These are phyloP conservation scores for Dryococelus australis DNA, from an alignment of 2,888 invertebrate genomes.

Conservation along the genomic window DNA sequence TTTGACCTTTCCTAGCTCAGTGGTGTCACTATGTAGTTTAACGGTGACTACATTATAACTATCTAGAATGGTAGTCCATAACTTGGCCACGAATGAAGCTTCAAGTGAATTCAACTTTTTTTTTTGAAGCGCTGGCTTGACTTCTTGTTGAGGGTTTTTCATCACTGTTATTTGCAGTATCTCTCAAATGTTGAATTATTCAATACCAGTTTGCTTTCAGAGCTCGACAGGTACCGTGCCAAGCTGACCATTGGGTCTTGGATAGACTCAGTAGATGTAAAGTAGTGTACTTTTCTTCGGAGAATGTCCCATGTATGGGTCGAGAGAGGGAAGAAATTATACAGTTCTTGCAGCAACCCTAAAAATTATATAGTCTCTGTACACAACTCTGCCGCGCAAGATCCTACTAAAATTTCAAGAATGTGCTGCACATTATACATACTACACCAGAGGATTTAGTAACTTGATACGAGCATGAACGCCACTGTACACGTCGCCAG, in stretches of 20 bases:
- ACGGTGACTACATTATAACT: background rate
- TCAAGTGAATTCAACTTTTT: background rate
- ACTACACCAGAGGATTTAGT: background rate
- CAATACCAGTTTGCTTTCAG: background rate
- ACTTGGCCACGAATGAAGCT: too few species aligned
- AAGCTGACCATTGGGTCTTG: background rate
- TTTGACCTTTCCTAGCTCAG: background rate
- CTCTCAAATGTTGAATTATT: background rate
- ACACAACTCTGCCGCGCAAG: background rate
- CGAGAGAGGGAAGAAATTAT: background rate
- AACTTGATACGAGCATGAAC: background rate
- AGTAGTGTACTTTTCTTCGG: background rate
- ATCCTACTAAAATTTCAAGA: background rate
- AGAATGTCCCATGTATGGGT: background rate
- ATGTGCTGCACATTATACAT: background rate
- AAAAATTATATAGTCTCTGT: background rate
- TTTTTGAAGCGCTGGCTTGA: background rate
- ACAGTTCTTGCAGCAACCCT: background rate
- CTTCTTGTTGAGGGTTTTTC: background rate
- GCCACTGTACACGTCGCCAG: slow-evolving; percentile 1
- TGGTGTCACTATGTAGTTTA: slow-evolving; percentile 1
- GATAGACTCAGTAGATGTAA: background rate
- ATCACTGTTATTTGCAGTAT: background rate
- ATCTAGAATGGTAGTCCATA: background rate
- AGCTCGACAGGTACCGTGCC: background rate